Conservation (phyloP, 64 coral and sea anemone species). For the Exaiptasia diaphana region DNA sequence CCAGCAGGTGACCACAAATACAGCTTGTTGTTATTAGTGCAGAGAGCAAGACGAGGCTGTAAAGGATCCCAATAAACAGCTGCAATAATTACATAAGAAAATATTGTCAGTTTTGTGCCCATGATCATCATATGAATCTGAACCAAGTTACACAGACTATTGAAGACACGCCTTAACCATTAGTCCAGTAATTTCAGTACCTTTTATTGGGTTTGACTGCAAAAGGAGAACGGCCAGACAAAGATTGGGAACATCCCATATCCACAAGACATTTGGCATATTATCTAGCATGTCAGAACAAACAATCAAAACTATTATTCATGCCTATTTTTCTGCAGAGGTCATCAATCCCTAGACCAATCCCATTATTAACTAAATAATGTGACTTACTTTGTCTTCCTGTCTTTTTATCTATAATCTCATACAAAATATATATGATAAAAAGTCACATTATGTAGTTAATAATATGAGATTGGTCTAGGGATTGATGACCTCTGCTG, state of each 20-base stretch:
- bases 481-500: too few relatives aligned
- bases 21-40: slow-evolving; percentile 82
- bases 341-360: not conserved
- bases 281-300: slow-evolving; percentile 54
- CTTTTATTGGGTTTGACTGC: slow-evolving; percentile 73
- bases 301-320: not conserved
- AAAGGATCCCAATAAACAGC: slow-evolving; percentile 86
- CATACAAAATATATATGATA: too few relatives aligned
- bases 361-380: not conserved
- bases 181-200: slow-evolving; percentile 33
- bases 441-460: too few relatives aligned
- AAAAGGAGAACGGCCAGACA: slow-evolving; percentile 67
- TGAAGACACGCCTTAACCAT: too few relatives aligned
- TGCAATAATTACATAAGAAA: not conserved
- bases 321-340: not conserved
- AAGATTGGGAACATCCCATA: slow-evolving; percentile 84
- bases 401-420: too few relatives aligned
- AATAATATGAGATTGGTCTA: too few relatives aligned
- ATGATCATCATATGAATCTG: not conserved
- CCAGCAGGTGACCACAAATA: slow-evolving; percentile 97
- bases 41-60: slow-evolving; percentile 75
- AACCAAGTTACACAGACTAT: too few relatives aligned
- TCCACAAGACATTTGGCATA: slow-evolving; percentile 95
- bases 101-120: not conserved
- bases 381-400: too few relatives aligned